Evolutionary conservation across 1,140 invertebrate genomes (phyloP).

Genomic region (Gryllus bimaculatus): DNA sequence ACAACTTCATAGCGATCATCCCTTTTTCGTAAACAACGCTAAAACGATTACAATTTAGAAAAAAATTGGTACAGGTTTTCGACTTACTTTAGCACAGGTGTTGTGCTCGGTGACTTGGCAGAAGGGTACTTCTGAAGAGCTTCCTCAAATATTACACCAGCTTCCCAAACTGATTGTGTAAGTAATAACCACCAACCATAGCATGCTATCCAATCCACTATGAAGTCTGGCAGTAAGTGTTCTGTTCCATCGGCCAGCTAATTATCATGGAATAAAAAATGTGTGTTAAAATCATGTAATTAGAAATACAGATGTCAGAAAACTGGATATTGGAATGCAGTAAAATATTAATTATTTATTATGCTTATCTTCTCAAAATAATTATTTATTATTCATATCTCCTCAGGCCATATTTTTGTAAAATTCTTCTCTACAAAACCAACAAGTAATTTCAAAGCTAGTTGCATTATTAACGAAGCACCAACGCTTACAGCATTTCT

Average conservation of each 20-base stretch:
- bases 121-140: conserved; percentile 24
- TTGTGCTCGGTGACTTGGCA: neutral
- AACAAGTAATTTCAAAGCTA: no score
- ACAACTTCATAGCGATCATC: neutral
- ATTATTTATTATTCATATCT: no score
- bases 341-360: no score
- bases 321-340: no score
- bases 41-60: neutral
- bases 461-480: no score
- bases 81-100: neutral
- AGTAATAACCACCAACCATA: conserved; percentile 42
- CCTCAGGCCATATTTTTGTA: no score
- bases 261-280: neutral
- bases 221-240: conserved; percentile 41
- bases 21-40: neutral
- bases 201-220: conserved; percentile 44
- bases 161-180: conserved; percentile 29
- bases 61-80: neutral
- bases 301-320: no score
- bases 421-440: no score
- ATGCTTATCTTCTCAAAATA: no score
- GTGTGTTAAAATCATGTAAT: neutral
- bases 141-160: conserved; percentile 32
- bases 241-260: conserved; percentile 22
- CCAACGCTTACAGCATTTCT: no score